Conservation (phyloP, 2,113 vertebrate genomes). For the Sturnira hondurensis region DNA sequence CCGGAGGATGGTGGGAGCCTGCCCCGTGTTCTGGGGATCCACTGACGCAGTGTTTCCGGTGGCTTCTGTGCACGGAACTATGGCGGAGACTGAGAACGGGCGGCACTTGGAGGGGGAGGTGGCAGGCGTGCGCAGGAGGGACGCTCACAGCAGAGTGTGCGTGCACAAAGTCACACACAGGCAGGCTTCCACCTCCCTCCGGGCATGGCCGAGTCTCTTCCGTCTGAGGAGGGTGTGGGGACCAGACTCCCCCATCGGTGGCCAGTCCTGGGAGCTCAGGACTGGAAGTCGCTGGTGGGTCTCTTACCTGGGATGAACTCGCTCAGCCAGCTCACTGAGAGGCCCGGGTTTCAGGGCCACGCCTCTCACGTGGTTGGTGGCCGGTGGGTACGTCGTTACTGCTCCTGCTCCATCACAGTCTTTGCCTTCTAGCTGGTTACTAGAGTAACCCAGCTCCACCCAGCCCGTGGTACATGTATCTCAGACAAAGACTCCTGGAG, state of each 20-base stretch:
- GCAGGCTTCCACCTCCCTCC: not conserved
- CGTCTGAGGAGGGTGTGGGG: not conserved
- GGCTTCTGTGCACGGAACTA: accelerated
- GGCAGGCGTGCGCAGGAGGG: accelerated
- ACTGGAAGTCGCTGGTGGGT: not conserved
- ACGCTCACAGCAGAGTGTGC: accelerated
- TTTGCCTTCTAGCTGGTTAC: not conserved
- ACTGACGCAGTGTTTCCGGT: accelerated
- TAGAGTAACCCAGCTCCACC: not conserved
- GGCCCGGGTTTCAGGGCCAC: not conserved
- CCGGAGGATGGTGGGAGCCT: not conserved
- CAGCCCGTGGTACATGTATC: not conserved
- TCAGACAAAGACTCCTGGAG: not conserved
- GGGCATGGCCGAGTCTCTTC: not conserved
- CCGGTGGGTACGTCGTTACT: accelerated
- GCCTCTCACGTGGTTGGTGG: not conserved
- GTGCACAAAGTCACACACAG: accelerated
- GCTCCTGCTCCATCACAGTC: not conserved
- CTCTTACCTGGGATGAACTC: not conserved
- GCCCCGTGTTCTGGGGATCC: accelerated
- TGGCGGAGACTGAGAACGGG: accelerated
- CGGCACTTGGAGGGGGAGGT: accelerated
- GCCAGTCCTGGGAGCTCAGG: not conserved
- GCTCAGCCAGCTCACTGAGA: accelerated
- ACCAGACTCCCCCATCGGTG: not conserved